A percentile compares a stretch with the other conserved stretches of the same genome.
phyloP scores from a whole-genome alignment of 2,113 vertebrate genomes.

The Leucoraja erinaceus region DNA sequence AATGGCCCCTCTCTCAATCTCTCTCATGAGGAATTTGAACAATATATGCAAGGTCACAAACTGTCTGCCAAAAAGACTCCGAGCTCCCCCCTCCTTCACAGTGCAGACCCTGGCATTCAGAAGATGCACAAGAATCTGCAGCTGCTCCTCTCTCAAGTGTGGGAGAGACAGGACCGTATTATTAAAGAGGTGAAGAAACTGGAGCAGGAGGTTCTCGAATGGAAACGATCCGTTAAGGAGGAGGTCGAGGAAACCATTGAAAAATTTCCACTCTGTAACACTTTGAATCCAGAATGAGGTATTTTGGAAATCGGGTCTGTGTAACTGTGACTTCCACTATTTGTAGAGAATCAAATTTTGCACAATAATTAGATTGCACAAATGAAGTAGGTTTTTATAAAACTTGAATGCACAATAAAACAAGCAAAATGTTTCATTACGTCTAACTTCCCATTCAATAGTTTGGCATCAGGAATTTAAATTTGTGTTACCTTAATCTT shows the following conservation, averaged over 20 bases:
- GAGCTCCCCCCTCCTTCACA: not conserved
- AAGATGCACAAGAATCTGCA: constrained; percentile 48
- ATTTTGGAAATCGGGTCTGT: not conserved
- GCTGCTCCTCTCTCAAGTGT: constrained; percentile 55
- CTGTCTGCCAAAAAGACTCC: constrained; percentile 16
- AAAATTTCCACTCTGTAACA: constrained; percentile 39
- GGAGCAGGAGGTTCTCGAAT: constrained; percentile 53
- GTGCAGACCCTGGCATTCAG: constrained; percentile 41
- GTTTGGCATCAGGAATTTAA: no score
- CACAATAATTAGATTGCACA: not conserved
- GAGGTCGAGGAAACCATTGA: constrained; percentile 54
- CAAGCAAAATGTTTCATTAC: not conserved
- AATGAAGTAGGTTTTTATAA: not conserved
- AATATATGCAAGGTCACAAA: constrained; percentile 56
- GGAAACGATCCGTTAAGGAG: constrained; percentile 56
- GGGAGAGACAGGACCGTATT: constrained; percentile 58
- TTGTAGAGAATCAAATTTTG: not conserved
- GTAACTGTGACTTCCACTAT: not conserved
- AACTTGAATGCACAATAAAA: constrained; percentile 3
- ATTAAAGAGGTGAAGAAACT: constrained; percentile 51
- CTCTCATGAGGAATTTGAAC: constrained; percentile 59
- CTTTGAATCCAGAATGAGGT: not conserved
- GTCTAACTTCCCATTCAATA: not conserved
- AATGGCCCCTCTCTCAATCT: constrained; percentile 62
- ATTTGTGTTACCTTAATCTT: no score